Evolutionary conservation across 2,888 invertebrate species (phyloP), one percentile per base, ranked within the genome.

Genomic region (Eutolmus rufibarbis): DNA sequence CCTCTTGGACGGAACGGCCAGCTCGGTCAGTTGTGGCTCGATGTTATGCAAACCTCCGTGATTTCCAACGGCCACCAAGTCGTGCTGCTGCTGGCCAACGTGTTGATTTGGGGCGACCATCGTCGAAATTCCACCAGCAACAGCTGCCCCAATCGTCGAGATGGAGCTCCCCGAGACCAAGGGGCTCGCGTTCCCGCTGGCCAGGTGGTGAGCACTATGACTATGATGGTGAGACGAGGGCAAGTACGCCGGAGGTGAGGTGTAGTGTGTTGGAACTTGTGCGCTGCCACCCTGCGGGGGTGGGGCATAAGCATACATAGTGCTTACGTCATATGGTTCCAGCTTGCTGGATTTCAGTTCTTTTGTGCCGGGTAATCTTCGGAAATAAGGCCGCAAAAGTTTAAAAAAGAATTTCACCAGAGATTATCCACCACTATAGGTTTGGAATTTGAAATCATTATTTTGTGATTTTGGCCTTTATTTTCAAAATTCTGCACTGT

Each of bases 231-330:
- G 88, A 8, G 86, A 85, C 31, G 89, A 86, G 74, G 89, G 84
- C 78, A 89, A 74, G 40, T 89, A 89, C 19, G 89, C 88, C 56
- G 89, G 89, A 40, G 90, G 88, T 86, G 89, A 88, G 57, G 88
- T 88, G 88, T 89, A 89, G 85, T 90, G 89, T 86, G 89, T 88
- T 19, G 89, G 88, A 34, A 89, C 81, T 84, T 89, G 89, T 88
- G 88, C 86, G 87, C 88, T 89, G 86, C 89, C 89, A 88, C 89
- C 90, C 57, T 88, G 87, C 37, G 89, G 88, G 31, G 89, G 89
- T 86, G 89, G 89, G 88, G 89, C 89, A 89, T 90, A 90, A 77
- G 90, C 89, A 88, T 89, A 90, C 90, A 90, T 90, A 86, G 89
- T 88, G 88, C 81, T 89, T 87, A 90, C 87, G 87, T 90, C 89